Percentiles rank a stretch among this genome's conserved stretches.
Conservation (phyloP, 1,140 invertebrate species). For the Teleopsis dalmanni region DNA sequence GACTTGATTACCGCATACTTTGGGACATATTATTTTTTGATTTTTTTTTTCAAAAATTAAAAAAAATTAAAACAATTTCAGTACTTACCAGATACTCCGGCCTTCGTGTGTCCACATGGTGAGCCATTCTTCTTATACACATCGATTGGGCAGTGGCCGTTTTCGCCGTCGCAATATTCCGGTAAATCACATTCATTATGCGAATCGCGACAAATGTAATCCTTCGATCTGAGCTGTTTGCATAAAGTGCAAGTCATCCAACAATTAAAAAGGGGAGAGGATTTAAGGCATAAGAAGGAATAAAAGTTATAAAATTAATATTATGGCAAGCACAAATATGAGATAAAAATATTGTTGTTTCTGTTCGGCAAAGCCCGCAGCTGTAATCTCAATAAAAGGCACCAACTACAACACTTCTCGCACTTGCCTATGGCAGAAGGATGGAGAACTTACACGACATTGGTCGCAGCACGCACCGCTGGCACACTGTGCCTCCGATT, state of each 20-base stretch:
- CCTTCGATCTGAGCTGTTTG: slow-evolving; percentile 63
- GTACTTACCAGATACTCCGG: slow-evolving; percentile 33
- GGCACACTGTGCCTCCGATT: slow-evolving; percentile 84
- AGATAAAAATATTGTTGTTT: not conserved
- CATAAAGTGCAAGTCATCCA: not conserved
- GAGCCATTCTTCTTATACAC: slow-evolving; percentile 87
- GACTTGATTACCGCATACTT: no score
- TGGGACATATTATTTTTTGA: no score
- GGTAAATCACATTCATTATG: slow-evolving; percentile 91
- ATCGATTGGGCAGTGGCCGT: slow-evolving; percentile 80
- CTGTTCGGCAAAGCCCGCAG: no score
- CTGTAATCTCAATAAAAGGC: no score
- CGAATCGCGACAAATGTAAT: slow-evolving; percentile 72
- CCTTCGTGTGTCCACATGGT: slow-evolving; percentile 56
- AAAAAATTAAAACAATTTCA: not conserved
- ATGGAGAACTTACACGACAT: slow-evolving; percentile 64
- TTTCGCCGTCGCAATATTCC: slow-evolving; percentile 80
- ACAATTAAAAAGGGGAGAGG: not conserved
- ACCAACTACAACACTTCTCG: no score
- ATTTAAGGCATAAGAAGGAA: not conserved
- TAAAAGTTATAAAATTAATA: not conserved
- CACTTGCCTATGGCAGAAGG: no score
- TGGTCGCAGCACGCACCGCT: slow-evolving; percentile 85
- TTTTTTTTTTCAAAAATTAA: not conserved
- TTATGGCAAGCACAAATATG: not conserved